Evolutionary conservation across 2,888 invertebrate genomes (phyloP), one percentile per base, ranked within the genome.

Genomic region (Melanostoma mellinum): DNA sequence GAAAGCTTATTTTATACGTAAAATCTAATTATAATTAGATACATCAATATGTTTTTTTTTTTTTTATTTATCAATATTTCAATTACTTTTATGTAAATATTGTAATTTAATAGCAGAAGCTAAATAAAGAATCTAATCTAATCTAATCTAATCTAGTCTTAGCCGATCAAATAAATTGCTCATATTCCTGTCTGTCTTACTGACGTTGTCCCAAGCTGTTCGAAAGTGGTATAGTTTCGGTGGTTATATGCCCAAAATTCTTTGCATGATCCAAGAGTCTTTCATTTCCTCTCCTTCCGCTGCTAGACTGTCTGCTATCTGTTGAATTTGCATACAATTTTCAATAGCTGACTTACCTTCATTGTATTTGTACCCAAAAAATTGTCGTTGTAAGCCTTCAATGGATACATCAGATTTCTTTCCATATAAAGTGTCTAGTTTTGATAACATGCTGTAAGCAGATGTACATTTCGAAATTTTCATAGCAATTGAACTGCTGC

Each of bases 311-410:
- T 42, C 42, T 42, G n/a, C 42, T 42, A 42, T 42, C 9, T 42
- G 20, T 46, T 20, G 10, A 20, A 10, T 20, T 3, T 46, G 10
- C 46, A 46, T 10, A 6, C 44, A 44, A n/a, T 6, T 3, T 3
- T 33, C 10, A 9, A 52, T 52, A 10, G 52, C 52, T 52, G 32
- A 52, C 20, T 52, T 52, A 8, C n/a, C 20, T 4, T n/a, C 20
- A 20, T 52, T 30, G 33, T 52, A 52, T 52, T 52, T 52, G 9
- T 20, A 52, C 3, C 20, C 20, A 20, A 52, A 52, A 52, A 30
- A 52, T 20, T 52, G 52, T 52, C 52, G n/a, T 52, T 32, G 52
- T 30, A 52, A n/a, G 30, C 52, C 52, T 9, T 52, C 52, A 52
- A 52, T 52, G 20, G 52, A 6, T 20, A 52, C 6, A 52, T 52